Percentiles rank a stretch among this genome's conserved stretches.
Conservation (phyloP, 2,888 invertebrate genomes). For the Chrysodeixis includens region DNA sequence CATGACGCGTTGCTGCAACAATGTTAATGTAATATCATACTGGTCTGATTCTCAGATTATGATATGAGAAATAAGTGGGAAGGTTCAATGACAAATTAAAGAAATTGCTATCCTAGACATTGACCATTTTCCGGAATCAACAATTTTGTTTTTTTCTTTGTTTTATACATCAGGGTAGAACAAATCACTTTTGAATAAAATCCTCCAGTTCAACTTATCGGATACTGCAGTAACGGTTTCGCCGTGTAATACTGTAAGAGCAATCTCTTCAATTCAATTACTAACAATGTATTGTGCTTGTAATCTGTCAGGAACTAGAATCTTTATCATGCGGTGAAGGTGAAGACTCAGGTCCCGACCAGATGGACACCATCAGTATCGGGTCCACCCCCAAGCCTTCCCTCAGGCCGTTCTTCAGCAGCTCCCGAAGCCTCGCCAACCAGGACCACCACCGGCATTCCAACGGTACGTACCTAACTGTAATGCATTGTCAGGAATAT, state of each 20-base stretch:
- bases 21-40: too few species aligned
- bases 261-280: neutral
- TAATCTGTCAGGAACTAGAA: constrained; percentile 94
- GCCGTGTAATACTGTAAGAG: neutral
- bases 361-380: constrained; percentile 97
- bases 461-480: constrained; percentile 73
- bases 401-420: constrained; percentile 97
- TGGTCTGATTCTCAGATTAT: too few species aligned
- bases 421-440: constrained; percentile 93
- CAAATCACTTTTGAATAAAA: too few species aligned
- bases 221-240: too few species aligned
- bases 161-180: too few species aligned
- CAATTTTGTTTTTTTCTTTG: too few species aligned
- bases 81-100: too few species aligned
- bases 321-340: constrained; percentile 95
- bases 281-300: neutral
- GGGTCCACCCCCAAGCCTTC: constrained; percentile 99
- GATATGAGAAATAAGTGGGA: too few species aligned
- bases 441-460: constrained; percentile 86
- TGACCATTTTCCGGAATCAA: too few species aligned
- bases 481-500: constrained; percentile 29
- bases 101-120: too few species aligned
- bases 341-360: constrained; percentile 97
- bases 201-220: neutral
- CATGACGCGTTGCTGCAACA: constrained; percentile 13